Evolutionary conservation across 2,797 vertebrate species (phyloP).

Genomic region (Etheostoma nigrum): DNA sequence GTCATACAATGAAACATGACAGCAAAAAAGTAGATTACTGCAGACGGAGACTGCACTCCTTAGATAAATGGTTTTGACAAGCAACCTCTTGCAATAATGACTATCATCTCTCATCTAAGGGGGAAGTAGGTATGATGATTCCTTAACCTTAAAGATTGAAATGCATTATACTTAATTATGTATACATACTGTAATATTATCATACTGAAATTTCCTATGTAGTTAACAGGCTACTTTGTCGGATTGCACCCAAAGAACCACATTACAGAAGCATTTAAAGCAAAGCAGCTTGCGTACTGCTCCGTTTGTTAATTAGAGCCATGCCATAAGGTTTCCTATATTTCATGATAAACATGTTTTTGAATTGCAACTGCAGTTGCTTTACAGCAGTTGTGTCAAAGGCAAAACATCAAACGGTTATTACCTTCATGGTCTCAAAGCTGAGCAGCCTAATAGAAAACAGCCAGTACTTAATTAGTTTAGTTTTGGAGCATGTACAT

Average conservation of each 20-base stretch:
- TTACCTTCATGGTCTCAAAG: too few species aligned
- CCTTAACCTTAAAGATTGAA: background rate
- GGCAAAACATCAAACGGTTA: background rate
- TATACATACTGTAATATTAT: background rate
- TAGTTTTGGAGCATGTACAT: background rate
- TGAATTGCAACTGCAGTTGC: too few species aligned
- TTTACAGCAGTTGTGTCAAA: background rate
- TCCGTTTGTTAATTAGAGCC: too few species aligned
- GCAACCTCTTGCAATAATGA: background rate
- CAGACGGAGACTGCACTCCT: conserved; percentile 2
- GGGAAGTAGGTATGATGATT: background rate
- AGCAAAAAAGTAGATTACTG: conserved; percentile 5
- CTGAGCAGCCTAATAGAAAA: background rate
- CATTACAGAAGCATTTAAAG: background rate
- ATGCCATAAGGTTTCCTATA: too few species aligned
- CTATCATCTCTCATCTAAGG: background rate
- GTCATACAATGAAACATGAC: conserved; percentile 8
- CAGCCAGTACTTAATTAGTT: background rate
- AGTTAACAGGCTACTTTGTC: background rate
- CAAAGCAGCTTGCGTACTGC: background rate
- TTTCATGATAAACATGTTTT: too few species aligned
- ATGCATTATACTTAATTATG: background rate
- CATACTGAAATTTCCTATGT: background rate
- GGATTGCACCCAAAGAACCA: background rate
- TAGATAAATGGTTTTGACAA: conserved; percentile 5